These are phyloP conservation scores for Drosophila neonasuta DNA, from an alignment of 2,888 invertebrate genomes.

Conservation along the genomic window DNA sequence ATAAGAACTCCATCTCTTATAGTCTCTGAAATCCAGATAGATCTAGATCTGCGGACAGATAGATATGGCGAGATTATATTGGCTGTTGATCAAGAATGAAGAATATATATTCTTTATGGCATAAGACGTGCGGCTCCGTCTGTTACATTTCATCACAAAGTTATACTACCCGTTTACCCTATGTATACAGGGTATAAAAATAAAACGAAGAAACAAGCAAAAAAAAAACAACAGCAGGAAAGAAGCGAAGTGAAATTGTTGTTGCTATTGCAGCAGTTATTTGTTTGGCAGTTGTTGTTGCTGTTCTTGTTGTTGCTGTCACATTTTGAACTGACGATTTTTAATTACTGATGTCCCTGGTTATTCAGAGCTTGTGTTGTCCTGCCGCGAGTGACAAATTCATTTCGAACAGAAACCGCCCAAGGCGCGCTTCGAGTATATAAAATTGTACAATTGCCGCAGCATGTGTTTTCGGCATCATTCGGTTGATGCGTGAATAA, in stretches of 20 bases:
- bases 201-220: background rate
- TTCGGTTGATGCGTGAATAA: slow-evolving; percentile 53
- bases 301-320: slow-evolving; percentile 12
- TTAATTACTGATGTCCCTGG: slow-evolving; percentile 66
- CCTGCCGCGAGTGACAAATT: slow-evolving; percentile 61
- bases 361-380: slow-evolving; percentile 19
- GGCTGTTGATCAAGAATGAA: too few relatives aligned
- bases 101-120: too few relatives aligned
- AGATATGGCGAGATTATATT: too few relatives aligned
- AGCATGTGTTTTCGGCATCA: slow-evolving; percentile 14
- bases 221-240: slow-evolving; percentile 1
- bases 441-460: slow-evolving; percentile 27
- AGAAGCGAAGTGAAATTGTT: slow-evolving; percentile 28
- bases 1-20: too few relatives aligned
- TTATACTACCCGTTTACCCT: too few relatives aligned
- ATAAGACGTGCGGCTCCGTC: too few relatives aligned
- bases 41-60: too few relatives aligned
- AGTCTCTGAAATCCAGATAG: too few relatives aligned
- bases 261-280: slow-evolving; percentile 9
- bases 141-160: too few relatives aligned
- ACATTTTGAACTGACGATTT: slow-evolving; percentile 48
- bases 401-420: slow-evolving; percentile 52
- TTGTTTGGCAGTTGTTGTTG: background rate
- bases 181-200: background rate
- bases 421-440: slow-evolving; percentile 29